phyloP scores from a whole-genome alignment of 1,140 invertebrate genomes.

The Drosophila sechellia region DNA sequence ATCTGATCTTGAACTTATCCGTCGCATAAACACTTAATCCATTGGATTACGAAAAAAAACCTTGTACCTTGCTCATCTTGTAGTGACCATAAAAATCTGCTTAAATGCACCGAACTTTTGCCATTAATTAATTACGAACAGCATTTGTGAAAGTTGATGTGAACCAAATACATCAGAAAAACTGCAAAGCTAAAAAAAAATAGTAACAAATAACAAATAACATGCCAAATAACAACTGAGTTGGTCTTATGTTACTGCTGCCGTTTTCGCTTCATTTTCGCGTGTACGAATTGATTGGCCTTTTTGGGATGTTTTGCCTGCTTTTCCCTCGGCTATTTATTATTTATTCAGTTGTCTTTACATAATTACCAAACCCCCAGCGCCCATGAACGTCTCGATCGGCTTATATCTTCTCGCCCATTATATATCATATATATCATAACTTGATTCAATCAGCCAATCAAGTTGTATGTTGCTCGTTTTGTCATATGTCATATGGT shows the following conservation, averaged over 20 bases:
- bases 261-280: conserved; percentile 73
- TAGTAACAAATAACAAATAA: conserved; percentile 18
- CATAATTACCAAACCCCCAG: conserved; percentile 54
- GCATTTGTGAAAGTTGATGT: conserved; percentile 74
- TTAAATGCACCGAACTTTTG: conserved; percentile 62
- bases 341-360: conserved; percentile 63
- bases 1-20: not conserved
- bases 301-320: conserved; percentile 42
- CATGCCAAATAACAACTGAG: conserved; percentile 42
- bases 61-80: conserved; percentile 2
- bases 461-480: conserved; percentile 42
- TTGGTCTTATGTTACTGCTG: conserved; percentile 61
- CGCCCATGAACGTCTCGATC: conserved; percentile 8
- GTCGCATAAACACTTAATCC: not conserved
- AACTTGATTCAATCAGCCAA: conserved; percentile 44
- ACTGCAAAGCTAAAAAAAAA: conserved; percentile 21
- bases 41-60: not conserved
- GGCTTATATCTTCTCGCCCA: not conserved
- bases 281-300: conserved; percentile 65
- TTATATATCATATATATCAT: conserved; percentile 8
- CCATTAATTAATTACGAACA: conserved; percentile 66
- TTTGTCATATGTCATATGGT: conserved; percentile 58
- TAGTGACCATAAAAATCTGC: conserved; percentile 55
- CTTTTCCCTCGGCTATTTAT: conserved; percentile 59
- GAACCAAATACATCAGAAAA: conserved; percentile 53